Base-by-base conservation (phyloP, 2,888 invertebrate species). In the Drosophila phalerata region DNA sequence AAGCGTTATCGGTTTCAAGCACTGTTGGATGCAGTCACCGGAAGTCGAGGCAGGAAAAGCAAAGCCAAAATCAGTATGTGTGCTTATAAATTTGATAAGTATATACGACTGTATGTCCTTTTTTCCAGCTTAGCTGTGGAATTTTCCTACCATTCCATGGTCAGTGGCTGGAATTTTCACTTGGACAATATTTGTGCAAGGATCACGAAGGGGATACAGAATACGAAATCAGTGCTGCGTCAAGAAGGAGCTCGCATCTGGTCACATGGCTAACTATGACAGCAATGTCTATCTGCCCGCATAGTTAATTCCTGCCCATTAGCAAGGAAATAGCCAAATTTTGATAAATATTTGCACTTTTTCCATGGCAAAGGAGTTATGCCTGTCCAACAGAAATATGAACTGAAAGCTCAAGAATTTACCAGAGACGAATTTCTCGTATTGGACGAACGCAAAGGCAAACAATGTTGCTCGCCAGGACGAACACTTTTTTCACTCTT, bases 1-100 rank as follows among this genome's bases (percentile, higher is more conserved):
- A 79, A 73, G 61, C 67, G 81, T 70, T 79, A 79, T 79, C 80
- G 63, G 52, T 56, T 67, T 61, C 45, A 51, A 72, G 67, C 64
- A 76, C 43, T 58, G 45, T 42, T 65, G 40, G 34, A 40, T 53
- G 25, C 65, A 38, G 58, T 47, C 37, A 49, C 61, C 48, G 42
- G 32, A 64, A 56, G 69, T 55, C 49, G 25, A 38, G 30, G 22
- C 38, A 52, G 55, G 19, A 49, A 60, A 42, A 69, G 49, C 57
- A 11, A 49, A 25, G 62, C 43, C 51, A 47, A 51, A 74, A 66
- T n/a, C 55, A 6, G 13, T 6, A 43, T 43, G 13, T 22, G 6
- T 43, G 22, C 3, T n/a, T 49, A 49, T 9, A 42, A 40, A 25
- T 38, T 52, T 38, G 25, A 52, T 38, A 38, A 37, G 25, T 25